A percentile compares a stretch with the other conserved stretches of the same genome.
Evolutionary conservation across 2,797 vertebrate species (phyloP).

Genomic region (Microctenopoma steveboyesi): DNA sequence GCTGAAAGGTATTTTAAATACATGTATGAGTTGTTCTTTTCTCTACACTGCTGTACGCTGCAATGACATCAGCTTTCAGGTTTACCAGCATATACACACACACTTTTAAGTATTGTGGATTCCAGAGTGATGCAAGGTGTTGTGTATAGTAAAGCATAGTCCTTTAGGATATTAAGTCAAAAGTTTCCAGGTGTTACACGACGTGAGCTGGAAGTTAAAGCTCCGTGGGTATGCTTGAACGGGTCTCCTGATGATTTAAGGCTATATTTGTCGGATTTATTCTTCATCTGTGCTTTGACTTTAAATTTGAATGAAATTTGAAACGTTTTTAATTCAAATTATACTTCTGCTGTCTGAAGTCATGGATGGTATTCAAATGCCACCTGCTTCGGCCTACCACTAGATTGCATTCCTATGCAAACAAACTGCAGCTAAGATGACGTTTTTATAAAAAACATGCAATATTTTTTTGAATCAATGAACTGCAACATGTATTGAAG

Average conservation of each 20-base stretch:
- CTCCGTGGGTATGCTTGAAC: constrained; percentile 11
- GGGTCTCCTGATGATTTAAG: too few species aligned
- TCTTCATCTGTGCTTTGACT: too few species aligned
- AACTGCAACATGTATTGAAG: too few species aligned
- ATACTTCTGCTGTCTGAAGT: too few species aligned
- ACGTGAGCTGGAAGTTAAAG: constrained; percentile 57
- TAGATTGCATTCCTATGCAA: too few species aligned
- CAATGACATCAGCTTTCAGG: constrained; percentile 55
- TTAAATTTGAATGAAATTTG: too few species aligned
- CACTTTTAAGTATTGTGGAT: constrained; percentile 57
- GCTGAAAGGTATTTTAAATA: constrained; percentile 74
- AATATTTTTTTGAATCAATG: too few species aligned
- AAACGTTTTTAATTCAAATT: not conserved
- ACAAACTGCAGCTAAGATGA: too few species aligned
- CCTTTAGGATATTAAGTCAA: constrained; percentile 59
- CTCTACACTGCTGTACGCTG: constrained; percentile 11
- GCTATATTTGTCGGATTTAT: too few species aligned
- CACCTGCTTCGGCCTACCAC: too few species aligned
- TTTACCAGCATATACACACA: constrained; percentile 45
- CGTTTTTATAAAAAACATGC: too few species aligned
- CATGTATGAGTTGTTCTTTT: constrained; percentile 65
- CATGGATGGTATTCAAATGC: too few species aligned
- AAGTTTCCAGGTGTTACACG: constrained; percentile 65
- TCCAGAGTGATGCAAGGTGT: constrained; percentile 56
- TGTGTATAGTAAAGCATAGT: constrained; percentile 37